Evolutionary conservation across 2,113 vertebrate genomes (phyloP).

Genomic region (Corythornis madagascariensis): DNA sequence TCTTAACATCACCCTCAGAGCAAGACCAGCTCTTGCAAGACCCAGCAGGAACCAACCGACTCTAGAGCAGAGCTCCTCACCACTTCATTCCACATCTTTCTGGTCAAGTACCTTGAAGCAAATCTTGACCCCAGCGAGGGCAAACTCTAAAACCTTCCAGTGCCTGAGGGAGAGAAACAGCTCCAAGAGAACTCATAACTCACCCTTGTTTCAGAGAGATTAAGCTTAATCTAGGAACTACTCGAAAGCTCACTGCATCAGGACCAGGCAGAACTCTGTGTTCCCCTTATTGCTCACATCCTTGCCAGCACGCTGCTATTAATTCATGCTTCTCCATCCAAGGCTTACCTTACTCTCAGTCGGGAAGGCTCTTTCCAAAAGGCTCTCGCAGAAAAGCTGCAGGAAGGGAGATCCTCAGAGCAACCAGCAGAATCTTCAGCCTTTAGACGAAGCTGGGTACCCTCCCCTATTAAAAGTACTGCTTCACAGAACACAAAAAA

Average conservation of each 20-base stretch:
- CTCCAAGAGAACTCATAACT: neutral
- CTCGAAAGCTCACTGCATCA: neutral
- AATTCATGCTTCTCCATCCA: neutral
- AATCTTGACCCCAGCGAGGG: neutral
- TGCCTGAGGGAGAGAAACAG: neutral
- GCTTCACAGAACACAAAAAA: accelerated
- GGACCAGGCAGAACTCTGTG: accelerated
- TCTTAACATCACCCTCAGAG: neutral
- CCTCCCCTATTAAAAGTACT: accelerated
- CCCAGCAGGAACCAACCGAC: accelerated
- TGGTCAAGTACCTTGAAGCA: neutral
- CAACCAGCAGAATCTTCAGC: neutral
- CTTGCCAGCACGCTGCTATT: accelerated
- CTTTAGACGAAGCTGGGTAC: accelerated
- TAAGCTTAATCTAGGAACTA: neutral
- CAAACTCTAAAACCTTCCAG: neutral
- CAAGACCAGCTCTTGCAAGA: too few species aligned
- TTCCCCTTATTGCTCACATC: neutral
- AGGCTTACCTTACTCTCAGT: neutral
- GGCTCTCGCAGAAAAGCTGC: neutral
- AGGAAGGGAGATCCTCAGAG: neutral
- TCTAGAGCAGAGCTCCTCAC: accelerated
- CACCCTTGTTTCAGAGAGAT: neutral
- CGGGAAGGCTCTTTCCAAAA: neutral
- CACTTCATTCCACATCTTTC: neutral